Evolutionary conservation across 1,140 invertebrate species (phyloP).

Genomic region (Halyomorpha halys): DNA sequence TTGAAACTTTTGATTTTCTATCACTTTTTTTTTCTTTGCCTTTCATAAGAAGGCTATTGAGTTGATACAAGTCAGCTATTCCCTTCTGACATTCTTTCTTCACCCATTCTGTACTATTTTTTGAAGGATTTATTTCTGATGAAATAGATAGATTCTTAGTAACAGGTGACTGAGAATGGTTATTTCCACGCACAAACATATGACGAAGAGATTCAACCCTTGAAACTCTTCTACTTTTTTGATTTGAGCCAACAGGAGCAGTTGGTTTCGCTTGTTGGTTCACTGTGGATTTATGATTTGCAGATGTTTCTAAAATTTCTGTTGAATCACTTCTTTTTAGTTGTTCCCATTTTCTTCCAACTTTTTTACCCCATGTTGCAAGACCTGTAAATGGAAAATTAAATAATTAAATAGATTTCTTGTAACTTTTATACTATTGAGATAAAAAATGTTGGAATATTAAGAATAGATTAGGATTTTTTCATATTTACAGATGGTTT

Average conservation of each 20-base stretch:
- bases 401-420: neutral
- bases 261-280: conserved; percentile 18
- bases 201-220: conserved; percentile 47
- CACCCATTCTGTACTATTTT: conserved; percentile 31
- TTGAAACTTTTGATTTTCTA: conserved; percentile 16
- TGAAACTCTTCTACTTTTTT: conserved; percentile 41
- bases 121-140: conserved; percentile 27
- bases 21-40: conserved; percentile 24
- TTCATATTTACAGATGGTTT: no score
- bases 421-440: no score
- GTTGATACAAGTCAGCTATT: conserved; percentile 34
- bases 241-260: conserved; percentile 18
- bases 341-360: conserved; percentile 51
- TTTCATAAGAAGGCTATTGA: conserved; percentile 29
- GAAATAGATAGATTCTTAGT: conserved; percentile 26
- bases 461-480: no score
- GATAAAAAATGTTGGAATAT: no score
- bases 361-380: conserved; percentile 52
- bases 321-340: conserved; percentile 47
- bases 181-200: conserved; percentile 36
- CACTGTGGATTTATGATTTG: conserved; percentile 11
- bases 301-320: conserved; percentile 38
- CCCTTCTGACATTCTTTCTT: conserved; percentile 35
- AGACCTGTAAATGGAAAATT: conserved; percentile 37
- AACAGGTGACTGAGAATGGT: neutral